Conservation (phyloP, 2,888 invertebrate species). For the Heteromurus nitidus region DNA sequence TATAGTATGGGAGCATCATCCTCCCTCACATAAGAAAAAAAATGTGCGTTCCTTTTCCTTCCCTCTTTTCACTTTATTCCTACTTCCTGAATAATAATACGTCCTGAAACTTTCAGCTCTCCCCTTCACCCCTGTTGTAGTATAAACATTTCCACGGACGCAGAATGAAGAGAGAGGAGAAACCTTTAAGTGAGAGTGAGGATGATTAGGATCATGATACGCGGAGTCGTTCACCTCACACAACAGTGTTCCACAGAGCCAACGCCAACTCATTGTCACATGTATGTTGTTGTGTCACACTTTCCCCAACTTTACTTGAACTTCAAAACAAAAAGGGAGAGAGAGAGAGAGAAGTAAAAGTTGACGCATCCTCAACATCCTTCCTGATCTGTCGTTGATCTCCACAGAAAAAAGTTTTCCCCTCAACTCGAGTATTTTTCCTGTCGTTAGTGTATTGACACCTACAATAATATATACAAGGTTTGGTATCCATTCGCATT, state of each 20-base stretch:
- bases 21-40: constrained; percentile 24
- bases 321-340: constrained; percentile 1
- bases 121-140: constrained; percentile 17
- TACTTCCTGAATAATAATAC: constrained; percentile 51
- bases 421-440: not conserved
- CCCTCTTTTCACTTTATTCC: constrained; percentile 10
- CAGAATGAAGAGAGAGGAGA: not conserved
- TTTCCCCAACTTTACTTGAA: too few relatives aligned
- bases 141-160: not conserved
- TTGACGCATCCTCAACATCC: constrained; percentile 44
- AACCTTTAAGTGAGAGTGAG: not conserved
- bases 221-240: not conserved
- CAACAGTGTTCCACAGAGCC: not conserved
- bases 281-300: too few relatives aligned
- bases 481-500: not conserved
- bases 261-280: too few relatives aligned
- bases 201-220: constrained; percentile 3
- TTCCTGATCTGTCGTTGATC: constrained; percentile 61
- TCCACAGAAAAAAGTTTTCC: constrained; percentile 42
- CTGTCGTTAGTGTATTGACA: constrained; percentile 31
- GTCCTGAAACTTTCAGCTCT: constrained; percentile 32
- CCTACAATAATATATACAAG: too few relatives aligned
- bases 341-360: not conserved
- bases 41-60: not conserved
- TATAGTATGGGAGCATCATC: too few relatives aligned